A percentile compares a stretch with the other conserved stretches of the same genome.
Evolutionary conservation across 53 echinoderm and acorn worm species (phyloP).

Genomic region (Paracentrotus lividus): DNA sequence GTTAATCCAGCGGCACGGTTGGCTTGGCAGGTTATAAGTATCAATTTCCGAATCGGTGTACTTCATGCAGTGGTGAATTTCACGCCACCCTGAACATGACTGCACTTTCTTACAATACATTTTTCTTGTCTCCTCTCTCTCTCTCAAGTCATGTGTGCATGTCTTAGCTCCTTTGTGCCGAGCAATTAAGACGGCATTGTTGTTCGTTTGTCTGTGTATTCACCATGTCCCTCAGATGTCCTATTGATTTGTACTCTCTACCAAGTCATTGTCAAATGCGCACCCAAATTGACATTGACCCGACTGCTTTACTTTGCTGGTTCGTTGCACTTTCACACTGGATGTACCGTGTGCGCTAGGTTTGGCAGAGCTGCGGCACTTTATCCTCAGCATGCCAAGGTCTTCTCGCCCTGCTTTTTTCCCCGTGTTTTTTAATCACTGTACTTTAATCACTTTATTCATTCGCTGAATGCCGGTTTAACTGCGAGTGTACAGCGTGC

Average conservation of each 20-base stretch:
- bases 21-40: not conserved
- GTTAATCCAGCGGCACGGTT: not conserved
- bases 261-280: slow-evolving; percentile 57
- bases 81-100: slow-evolving; percentile 51
- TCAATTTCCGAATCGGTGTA: slow-evolving; percentile 36
- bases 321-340: slow-evolving; percentile 70
- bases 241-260: slow-evolving; percentile 70
- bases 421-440: slow-evolving; percentile 57
- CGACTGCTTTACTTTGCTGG: slow-evolving; percentile 64
- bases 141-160: slow-evolving; percentile 18
- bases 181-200: slow-evolving; percentile 63
- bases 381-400: slow-evolving; percentile 54
- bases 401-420: not conserved
- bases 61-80: slow-evolving; percentile 26
- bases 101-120: slow-evolving; percentile 32
- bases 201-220: slow-evolving; percentile 52
- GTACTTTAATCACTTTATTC: slow-evolving; percentile 60
- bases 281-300: slow-evolving; percentile 70
- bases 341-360: slow-evolving; percentile 23
- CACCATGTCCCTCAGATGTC: slow-evolving; percentile 19
- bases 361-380: slow-evolving; percentile 34
- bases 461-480: slow-evolving; percentile 30
- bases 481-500: slow-evolving; percentile 14
- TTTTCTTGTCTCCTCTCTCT: not conserved
- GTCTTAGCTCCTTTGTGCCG: slow-evolving; percentile 25